phyloP scores from a whole-genome alignment of 2,797 vertebrate genomes.

The Dermochelys coriacea region DNA sequence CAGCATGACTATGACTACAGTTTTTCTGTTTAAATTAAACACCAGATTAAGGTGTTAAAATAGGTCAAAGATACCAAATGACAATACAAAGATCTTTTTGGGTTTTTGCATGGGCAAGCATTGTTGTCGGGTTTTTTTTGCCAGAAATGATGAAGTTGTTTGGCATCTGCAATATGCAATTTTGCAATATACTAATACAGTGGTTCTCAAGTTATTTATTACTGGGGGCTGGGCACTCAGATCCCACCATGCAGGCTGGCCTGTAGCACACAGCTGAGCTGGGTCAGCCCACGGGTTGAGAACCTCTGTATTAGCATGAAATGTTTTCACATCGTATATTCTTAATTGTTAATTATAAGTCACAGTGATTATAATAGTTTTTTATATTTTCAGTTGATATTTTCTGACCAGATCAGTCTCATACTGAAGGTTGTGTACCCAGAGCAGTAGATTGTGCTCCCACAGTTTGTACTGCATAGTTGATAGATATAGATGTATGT shows the following conservation, averaged over 20 bases:
- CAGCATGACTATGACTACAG: neutral
- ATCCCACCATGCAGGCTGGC: no score
- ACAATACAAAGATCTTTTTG: neutral
- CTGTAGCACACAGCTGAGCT: no score
- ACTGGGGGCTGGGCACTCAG: no score
- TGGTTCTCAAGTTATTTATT: no score
- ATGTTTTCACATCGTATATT: neutral
- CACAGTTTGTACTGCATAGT: neutral
- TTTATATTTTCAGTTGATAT: neutral
- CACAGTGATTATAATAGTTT: neutral
- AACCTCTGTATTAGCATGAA: neutral
- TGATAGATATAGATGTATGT: neutral
- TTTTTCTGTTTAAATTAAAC: neutral
- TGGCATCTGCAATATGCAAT: no score
- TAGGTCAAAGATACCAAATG: neutral
- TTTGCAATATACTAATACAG: neutral
- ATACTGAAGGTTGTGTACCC: neutral
- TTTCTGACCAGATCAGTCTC: neutral
- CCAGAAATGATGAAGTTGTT: neutral
- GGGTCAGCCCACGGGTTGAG: no score
- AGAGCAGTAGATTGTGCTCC: neutral
- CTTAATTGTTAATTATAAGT: no score
- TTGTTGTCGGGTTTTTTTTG: neutral
- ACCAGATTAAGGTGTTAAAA: neutral
- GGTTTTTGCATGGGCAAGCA: neutral